Base-by-base conservation (phyloP, 2,113 vertebrate genomes). In the Phaethornis superciliosus region DNA sequence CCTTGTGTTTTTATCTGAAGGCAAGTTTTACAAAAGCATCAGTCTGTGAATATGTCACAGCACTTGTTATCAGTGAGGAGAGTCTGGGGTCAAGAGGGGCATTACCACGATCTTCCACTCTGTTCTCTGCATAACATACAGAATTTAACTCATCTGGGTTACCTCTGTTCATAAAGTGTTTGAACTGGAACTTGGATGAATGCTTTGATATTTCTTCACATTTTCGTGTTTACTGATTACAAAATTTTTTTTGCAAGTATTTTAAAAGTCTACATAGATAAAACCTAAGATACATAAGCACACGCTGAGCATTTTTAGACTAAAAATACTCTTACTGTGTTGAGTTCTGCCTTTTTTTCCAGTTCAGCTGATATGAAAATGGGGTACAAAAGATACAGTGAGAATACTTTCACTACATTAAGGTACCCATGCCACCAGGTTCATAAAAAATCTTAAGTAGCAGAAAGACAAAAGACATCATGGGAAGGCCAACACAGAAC, bases 1-100 rank as follows among this genome's bases (percentile, higher is more conserved):
- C 84, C 59, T 95, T 85, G 72, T 85, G 59, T 93, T 95, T 93
- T 95, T 95, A 78, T 67, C 95, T 93, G 77, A 96, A 92, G 92
- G 81, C 80, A 87, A 74, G 55, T 77, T 94, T 92, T 60, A 75
- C 64, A 76, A 75, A 85, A 83, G 89, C 94, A 77, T 62, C 63
- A 87, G 60, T 33, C 68, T 86, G n/a, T 78, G 78, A 82, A 60
- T 91, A 88, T 82, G 88, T 62, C 87, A 96, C 58, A 72, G 35
- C 69, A 81, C 88, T 94, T 96, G 91, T 65, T 76, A 88, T 79
- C 64, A 63, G 77, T 37, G 92, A 86, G 92, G 94, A 93, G 76
- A 90, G 59, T 84, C 33, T 75, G 52, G 27, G 42, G 12, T 89
- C 79, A 83, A 79, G 60, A 60, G 18, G 10, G 35, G 20, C 14